Evolutionary conservation across 2,888 invertebrate genomes (phyloP).

Genomic region (Blomia tropicalis): DNA sequence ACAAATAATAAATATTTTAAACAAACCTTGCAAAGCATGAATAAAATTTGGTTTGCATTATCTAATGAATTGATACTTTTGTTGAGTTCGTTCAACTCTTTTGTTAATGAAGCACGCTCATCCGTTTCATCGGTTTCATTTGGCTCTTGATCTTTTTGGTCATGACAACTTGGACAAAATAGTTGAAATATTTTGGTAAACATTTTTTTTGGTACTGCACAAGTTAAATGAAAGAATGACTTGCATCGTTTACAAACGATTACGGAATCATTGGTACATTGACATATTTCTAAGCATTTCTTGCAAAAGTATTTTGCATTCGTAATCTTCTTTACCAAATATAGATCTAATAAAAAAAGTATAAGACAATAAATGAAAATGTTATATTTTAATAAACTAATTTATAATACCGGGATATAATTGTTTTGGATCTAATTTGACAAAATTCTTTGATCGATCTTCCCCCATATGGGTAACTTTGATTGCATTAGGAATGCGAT

Average conservation of each 20-base stretch:
- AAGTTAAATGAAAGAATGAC: conserved; percentile 24
- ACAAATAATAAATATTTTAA: no score
- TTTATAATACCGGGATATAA: conserved; percentile 3
- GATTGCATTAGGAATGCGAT: background rate
- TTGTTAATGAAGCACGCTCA: background rate
- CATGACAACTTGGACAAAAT: background rate
- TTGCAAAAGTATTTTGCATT: background rate
- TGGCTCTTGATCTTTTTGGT: background rate
- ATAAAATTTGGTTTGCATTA: background rate
- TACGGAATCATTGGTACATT: conserved; percentile 20
- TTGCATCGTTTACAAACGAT: conserved; percentile 21
- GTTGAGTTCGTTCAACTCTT: background rate
- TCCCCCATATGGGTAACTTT: background rate
- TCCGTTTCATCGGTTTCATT: background rate
- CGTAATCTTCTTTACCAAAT: background rate
- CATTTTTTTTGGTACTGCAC: background rate
- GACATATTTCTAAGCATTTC: conserved; percentile 21
- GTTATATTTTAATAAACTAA: no score
- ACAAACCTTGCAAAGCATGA: no score
- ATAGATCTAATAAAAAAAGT: background rate
- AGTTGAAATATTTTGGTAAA: background rate
- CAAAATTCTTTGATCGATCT: background rate
- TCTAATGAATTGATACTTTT: background rate
- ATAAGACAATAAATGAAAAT: background rate
- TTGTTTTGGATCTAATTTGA: background rate